These are phyloP conservation scores for Equus przewalskii DNA, from an alignment of 2,113 vertebrate genomes.

Conservation along the genomic window DNA sequence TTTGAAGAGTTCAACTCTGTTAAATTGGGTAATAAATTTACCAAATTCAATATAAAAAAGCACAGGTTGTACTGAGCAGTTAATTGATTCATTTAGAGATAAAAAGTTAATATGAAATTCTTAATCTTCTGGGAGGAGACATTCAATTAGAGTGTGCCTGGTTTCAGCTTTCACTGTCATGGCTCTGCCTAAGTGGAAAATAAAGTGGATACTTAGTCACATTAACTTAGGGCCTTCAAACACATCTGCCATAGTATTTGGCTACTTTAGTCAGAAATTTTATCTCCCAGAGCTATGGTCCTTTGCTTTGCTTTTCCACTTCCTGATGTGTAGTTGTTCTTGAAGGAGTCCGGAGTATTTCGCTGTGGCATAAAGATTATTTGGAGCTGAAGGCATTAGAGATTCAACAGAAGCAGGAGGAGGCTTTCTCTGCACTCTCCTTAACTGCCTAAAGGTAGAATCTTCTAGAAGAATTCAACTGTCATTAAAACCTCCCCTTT, in stretches of 20 bases:
- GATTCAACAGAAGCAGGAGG: not conserved
- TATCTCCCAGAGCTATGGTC: not conserved
- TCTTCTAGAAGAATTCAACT: not conserved
- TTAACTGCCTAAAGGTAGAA: not conserved
- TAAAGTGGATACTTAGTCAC: not conserved
- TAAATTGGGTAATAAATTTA: constrained; percentile 49
- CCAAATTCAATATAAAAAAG: not conserved
- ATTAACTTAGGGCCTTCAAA: not conserved
- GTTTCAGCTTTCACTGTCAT: not conserved
- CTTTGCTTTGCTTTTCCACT: not conserved
- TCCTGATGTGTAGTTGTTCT: fast-evolving
- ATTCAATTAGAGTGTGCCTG: not conserved
- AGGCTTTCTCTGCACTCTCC: not conserved
- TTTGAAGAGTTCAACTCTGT: constrained; percentile 4
- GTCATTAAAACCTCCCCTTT: not conserved
- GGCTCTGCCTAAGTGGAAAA: not conserved
- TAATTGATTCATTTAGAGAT: constrained; percentile 74
- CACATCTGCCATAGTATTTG: not conserved
- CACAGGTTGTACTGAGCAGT: constrained; percentile 43
- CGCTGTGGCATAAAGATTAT: not conserved
- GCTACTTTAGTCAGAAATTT: not conserved
- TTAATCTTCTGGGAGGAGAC: constrained; percentile 56
- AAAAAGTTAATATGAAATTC: constrained; percentile 48
- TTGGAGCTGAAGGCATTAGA: not conserved
- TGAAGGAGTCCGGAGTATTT: not conserved